Percentiles rank a stretch among this genome's conserved stretches.
Conservation (phyloP, 2,797 vertebrate genomes). For the Scolopax rusticola region DNA sequence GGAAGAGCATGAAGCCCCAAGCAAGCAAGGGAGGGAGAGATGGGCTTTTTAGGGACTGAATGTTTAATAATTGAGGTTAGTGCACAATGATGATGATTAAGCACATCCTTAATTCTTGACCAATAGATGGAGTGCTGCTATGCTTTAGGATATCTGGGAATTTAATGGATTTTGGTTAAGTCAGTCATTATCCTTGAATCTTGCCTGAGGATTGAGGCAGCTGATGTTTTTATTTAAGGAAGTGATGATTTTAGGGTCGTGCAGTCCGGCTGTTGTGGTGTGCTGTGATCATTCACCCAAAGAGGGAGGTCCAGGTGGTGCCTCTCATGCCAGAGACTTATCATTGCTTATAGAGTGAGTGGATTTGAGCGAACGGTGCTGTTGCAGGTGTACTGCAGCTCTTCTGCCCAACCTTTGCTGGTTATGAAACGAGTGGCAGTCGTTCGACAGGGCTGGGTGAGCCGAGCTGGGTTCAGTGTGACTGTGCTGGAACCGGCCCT, state of each 20-base stretch:
- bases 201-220: not conserved
- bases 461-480: not conserved
- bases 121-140: constrained; percentile 55
- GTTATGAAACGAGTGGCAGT: not conserved
- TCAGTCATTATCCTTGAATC: constrained; percentile 50
- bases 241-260: not conserved
- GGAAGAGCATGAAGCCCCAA: not conserved
- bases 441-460: not conserved
- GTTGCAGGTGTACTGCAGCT: not conserved
- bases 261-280: not conserved
- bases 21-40: not conserved
- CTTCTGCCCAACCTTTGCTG: not conserved
- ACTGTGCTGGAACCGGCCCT: not conserved
- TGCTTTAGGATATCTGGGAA: constrained; percentile 14
- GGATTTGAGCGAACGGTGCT: fast-evolving
- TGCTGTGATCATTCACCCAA: not conserved
- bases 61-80: not conserved
- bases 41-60: not conserved
- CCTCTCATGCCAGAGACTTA: not conserved
- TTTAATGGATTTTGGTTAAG: constrained; percentile 54
- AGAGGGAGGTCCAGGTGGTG: not conserved
- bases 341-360: not conserved
- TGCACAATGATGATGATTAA: not conserved
- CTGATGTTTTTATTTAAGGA: not conserved
- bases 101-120: constrained; percentile 23